phyloP scores from a whole-genome alignment of 1,140 invertebrate genomes.

The Danaus plexippus region DNA sequence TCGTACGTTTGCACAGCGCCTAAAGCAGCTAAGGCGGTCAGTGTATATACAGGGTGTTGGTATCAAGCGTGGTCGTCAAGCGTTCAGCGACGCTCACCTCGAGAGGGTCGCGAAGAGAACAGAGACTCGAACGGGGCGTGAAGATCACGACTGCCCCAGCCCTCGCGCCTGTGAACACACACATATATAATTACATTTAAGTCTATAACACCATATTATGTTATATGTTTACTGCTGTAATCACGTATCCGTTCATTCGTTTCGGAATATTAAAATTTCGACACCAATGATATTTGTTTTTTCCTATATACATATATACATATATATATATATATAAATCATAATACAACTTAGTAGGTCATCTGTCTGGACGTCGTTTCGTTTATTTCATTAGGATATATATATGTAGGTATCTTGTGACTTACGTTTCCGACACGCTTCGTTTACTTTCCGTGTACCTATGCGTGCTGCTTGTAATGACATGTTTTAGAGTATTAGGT shows the following conservation, averaged over 20 bases:
- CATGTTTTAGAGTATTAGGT: neutral
- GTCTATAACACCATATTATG: too few species aligned
- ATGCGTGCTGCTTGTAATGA: conserved; percentile 61
- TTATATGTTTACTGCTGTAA: neutral
- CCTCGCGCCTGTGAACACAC: conserved; percentile 48
- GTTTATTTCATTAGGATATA: too few species aligned
- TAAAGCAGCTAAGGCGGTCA: conserved; percentile 16
- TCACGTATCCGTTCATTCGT: conserved; percentile 1
- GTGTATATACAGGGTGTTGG: conserved; percentile 52
- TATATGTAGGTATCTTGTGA: conserved; percentile 16
- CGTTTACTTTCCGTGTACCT: conserved; percentile 64
- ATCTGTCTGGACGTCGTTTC: too few species aligned
- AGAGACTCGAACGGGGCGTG: conserved; percentile 61
- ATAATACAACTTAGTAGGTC: too few species aligned
- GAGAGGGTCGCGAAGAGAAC: conserved; percentile 49
- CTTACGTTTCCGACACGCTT: conserved; percentile 66
- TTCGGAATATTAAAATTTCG: neutral
- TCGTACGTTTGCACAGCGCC: conserved; percentile 7
- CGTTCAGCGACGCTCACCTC: conserved; percentile 52
- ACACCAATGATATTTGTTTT: too few species aligned
- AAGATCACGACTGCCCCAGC: conserved; percentile 60
- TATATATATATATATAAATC: too few species aligned
- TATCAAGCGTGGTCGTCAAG: conserved; percentile 29
- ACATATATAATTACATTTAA: neutral
- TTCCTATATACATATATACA: too few species aligned